phyloP scores from a whole-genome alignment of 2,113 vertebrate genomes.

The Mormoops blainvillei region DNA sequence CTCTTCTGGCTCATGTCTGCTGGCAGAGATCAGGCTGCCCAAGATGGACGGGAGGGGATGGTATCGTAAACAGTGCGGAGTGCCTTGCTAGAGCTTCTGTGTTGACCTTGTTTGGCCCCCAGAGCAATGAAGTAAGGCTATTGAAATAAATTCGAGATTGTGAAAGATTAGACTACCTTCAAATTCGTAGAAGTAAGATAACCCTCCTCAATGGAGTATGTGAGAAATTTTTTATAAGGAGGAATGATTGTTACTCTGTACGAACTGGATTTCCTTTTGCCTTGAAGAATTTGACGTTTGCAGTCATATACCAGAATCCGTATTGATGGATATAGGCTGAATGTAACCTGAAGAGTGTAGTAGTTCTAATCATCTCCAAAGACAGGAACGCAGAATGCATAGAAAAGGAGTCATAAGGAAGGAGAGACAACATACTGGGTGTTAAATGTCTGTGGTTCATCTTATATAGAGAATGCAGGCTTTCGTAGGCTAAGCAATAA shows the following conservation, averaged over 20 bases:
- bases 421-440: neutral
- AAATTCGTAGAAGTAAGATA: neutral
- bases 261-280: neutral
- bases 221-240: slow-evolving; percentile 15
- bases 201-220: neutral
- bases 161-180: slow-evolving; percentile 63
- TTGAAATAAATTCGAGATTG: slow-evolving; percentile 68
- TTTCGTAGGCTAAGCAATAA: neutral
- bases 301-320: neutral
- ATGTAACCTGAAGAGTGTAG: neutral
- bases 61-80: slow-evolving; percentile 57
- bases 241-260: neutral
- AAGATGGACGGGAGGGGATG: neutral
- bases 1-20: neutral
- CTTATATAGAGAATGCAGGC: neutral
- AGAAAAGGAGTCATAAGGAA: neutral
- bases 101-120: slow-evolving; percentile 70
- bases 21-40: slow-evolving; percentile 58
- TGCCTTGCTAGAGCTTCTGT: slow-evolving; percentile 68
- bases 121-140: slow-evolving; percentile 72
- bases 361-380: neutral
- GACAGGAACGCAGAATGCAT: neutral
- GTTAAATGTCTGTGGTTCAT: neutral
- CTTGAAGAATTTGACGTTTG: neutral
- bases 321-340: neutral